Base-by-base conservation (phyloP, 92 coral and sea anemone species). In the Montipora capitata region DNA sequence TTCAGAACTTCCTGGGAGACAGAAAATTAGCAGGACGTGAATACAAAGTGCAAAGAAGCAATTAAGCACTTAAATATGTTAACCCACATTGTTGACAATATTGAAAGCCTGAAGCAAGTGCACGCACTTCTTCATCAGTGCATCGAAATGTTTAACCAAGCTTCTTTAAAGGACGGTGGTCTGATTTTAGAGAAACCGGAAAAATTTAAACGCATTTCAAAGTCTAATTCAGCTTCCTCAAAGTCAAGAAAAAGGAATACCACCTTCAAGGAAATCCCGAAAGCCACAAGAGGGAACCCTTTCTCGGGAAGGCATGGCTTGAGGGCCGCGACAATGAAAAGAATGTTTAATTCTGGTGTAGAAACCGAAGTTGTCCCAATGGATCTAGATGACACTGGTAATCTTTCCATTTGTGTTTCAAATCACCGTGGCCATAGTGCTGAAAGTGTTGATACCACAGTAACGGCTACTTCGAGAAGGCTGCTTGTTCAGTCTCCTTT, bases 21-120 rank as follows among this genome's bases (percentile, higher is more conserved):
- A 82, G 63, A 38, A 68, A 39, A 18, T 7, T 27, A 82, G 56
- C 48, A 81, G 69, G 64, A 44, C 76, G 44, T 62, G 64, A 80
- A 67, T 49, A 75, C 73, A 38, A 80, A 79, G 69, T 88, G 91
- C 87, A 80, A 66, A 45, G 91, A 80, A 68, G 74, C 43, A n/a
- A 44, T 85, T 10, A 65, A 67, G 69, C 63, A 85, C 35, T 56
- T 85, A 61, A 86, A 71, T 11, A 40, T 65, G 15, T 35, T 86
- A n/a, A 18, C 70, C 3, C 74, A 67, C 35, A 80, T 86, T 9
- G 90, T 49, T 17, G 85, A 86, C 12, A 85, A 78, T 35, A 49
- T 64, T 15, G 68, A 85, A 35, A 77, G 78, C 64, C 40, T 85
- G 39, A 63, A 76, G 27, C 20, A 62, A 85, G 84, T 76, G 40